phyloP scores from a whole-genome alignment of 2,888 invertebrate species.

The Drosophila infuscata region DNA sequence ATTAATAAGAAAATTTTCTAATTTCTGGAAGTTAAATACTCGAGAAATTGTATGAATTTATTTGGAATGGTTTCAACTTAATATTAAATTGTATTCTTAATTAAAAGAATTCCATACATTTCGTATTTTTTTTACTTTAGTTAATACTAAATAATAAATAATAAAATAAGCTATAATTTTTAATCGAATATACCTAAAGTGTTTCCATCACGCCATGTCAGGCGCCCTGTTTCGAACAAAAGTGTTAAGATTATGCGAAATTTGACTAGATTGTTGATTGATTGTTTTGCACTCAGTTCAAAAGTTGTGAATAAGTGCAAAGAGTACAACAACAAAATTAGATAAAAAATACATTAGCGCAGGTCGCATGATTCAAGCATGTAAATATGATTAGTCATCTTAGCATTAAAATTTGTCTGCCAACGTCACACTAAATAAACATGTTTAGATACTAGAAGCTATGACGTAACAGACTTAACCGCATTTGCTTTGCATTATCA shows the following conservation, averaged over 20 bases:
- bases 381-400: conserved; percentile 36
- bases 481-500: conserved; percentile 32
- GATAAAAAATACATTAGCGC: conserved; percentile 27
- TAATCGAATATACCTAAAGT: background rate
- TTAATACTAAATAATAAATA: background rate
- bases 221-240: conserved; percentile 57
- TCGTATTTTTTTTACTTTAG: background rate
- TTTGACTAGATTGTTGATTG: conserved; percentile 34
- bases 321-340: background rate
- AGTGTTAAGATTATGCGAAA: conserved; percentile 56
- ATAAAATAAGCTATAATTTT: background rate
- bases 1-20: background rate
- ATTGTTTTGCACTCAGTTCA: conserved; percentile 37
- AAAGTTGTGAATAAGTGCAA: conserved; percentile 10
- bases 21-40: background rate
- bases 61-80: background rate
- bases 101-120: too few relatives aligned
- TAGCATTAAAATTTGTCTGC: background rate
- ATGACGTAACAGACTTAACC: conserved; percentile 40
- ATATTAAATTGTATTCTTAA: background rate
- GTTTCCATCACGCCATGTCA: conserved; percentile 46
- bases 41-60: background rate
- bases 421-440: conserved; percentile 15
- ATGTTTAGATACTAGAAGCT: conserved; percentile 12
- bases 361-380: conserved; percentile 38